Conservation (phyloP, 1,140 invertebrate genomes). For the Heliothis virescens region DNA sequence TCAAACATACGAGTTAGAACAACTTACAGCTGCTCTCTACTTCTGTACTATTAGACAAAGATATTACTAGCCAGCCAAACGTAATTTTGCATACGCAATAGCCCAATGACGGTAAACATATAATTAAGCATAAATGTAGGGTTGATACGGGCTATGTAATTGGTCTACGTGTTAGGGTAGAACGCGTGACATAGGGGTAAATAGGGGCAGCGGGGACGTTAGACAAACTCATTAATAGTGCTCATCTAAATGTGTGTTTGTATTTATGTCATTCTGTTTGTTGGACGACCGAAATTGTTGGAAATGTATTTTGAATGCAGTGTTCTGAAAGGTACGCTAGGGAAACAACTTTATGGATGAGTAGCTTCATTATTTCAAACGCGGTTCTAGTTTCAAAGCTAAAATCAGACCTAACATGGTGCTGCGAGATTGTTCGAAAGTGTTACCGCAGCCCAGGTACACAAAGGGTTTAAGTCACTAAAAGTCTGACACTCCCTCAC, state of each 20-base stretch:
- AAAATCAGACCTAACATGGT: no score
- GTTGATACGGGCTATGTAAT: conserved; percentile 6
- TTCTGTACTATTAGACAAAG: not conserved
- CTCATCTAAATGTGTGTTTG: not conserved
- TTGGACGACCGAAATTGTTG: not conserved
- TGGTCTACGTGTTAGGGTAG: not conserved
- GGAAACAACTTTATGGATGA: no score
- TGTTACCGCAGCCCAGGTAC: no score
- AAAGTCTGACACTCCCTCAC: no score
- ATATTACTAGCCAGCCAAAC: not conserved
- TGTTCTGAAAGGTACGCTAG: not conserved
- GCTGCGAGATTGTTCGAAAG: no score
- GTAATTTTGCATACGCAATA: not conserved
- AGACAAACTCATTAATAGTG: conserved; percentile 29
- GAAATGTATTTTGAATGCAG: not conserved
- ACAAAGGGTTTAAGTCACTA: no score
- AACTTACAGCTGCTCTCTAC: no score
- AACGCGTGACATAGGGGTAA: not conserved
- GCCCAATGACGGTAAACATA: not conserved
- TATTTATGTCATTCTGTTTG: not conserved
- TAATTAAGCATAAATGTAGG: not conserved
- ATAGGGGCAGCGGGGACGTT: conserved; percentile 21
- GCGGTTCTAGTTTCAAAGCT: no score
- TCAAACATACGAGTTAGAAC: no score
- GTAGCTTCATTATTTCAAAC: no score